Base-by-base conservation (phyloP, 1,140 invertebrate genomes). In the Eriocheir sinensis region DNA sequence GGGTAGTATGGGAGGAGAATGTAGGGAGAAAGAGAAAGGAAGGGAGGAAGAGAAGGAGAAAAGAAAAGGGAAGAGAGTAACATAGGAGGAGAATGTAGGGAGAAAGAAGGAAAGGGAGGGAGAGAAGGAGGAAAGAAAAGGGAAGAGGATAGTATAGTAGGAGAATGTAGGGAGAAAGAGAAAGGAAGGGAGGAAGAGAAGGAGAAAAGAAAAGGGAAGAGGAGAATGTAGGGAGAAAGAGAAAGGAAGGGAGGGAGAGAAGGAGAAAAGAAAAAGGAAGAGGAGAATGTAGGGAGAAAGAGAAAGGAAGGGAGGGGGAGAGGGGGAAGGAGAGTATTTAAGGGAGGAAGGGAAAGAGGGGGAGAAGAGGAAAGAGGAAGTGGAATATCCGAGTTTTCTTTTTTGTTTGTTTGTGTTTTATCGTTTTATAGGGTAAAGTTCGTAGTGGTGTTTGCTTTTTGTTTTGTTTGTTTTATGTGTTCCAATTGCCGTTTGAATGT, bases 121-220 rank as follows among this genome's bases (percentile, higher is more conserved):
- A 85, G 27, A 27, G 27, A 34, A 8, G 79, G 27, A 81, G 32
- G 32, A 6, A n/a, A n/a, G 79, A 36, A 85, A 85, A 38, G 17
- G 21, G 40, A 8, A 15, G n/a, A 0, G 80, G 80, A 21, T n/a
- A 81, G 80, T 8, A 72, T 34, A 6, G 27, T 38, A 48, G 12
- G n/a, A 12, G 38, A 38, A 89, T 17, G 34, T 27, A 15, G 85
- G 36, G 85, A 27, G 32, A 88, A 40, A 38, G 81, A 85, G 85
- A 38, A 38, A 88, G 85, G 38, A 38, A 88, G 85, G 38, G 85
- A 88, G 85, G 30, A 44, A 32, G 30, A 86, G 60, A 72, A n/a
- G n/a, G 60, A 72, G 60, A 72, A n/a, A 72, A n/a, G n/a, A n/a
- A 72, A n/a, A 72, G 60, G n/a, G 60, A 72, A n/a, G n/a, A n/a